Base-by-base conservation (phyloP, 1,140 invertebrate genomes). In the Stegodyphus mimosarum region DNA sequence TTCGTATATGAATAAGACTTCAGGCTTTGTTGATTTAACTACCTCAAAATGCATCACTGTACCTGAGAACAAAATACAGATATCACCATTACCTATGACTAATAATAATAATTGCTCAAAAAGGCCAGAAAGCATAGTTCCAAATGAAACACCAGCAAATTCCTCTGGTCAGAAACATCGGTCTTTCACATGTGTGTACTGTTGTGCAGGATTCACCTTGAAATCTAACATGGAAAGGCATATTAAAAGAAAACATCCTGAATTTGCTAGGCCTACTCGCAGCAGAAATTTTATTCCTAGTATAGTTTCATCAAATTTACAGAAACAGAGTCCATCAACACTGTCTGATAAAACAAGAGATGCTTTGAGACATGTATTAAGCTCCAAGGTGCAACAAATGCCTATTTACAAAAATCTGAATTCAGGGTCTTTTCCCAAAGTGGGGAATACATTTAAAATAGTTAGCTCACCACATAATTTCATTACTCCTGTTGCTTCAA, bases 201-300 rank as follows among this genome's bases (percentile, higher is more conserved):
- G 96, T 89, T 94, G 95, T 0, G 95, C 96, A 0, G 92, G 95
- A 71, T 98, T 98, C 88, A 97, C 96, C 0, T 90, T 98, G 0
- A 92, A 96, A 67, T 97, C 96, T 7, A 97, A 97, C 88, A 97
- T 97, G 96, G 96, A 98, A 90, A 91, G 96, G 1, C 96, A 98
- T 86, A 95, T 97, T 0, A 98, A 98, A 89, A 96, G 97, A 88
- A 96, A 97, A 88, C 96, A 98, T 91, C 96, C 96, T 0, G 94
- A 96, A 74, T 88, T 81, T 86, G 85, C 86, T 7, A 75, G 83
- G 49, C 88, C 86, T 6, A 81, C 72, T 7, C 63, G 87, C 7
- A 79, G 77, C 51, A 51, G 87, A 51, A 81, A 74, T 50, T 88
- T 73, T 50, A 86, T 83, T 71, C 83, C 87, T 7, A 74, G 70